phyloP scores from a whole-genome alignment of 2,797 vertebrate genomes.

The Capromys pilorides region DNA sequence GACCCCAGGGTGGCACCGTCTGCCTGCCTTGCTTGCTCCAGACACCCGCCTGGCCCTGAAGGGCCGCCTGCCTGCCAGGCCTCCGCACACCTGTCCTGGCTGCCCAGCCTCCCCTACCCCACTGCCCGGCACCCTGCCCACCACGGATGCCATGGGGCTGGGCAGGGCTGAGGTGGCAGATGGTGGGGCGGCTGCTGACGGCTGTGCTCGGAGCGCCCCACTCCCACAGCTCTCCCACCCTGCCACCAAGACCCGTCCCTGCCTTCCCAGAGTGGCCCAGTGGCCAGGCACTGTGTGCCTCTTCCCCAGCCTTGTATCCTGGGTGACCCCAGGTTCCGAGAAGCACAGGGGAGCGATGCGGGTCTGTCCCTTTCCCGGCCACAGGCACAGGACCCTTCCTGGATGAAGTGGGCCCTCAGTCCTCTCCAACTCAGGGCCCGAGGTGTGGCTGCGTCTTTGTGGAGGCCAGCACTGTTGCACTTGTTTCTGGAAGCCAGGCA shows the following conservation, averaged over 20 bases:
- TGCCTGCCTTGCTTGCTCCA: conserved; percentile 82
- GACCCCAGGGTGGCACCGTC: conserved; percentile 87
- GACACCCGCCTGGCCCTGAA: conserved; percentile 78
- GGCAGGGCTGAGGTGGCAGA: not conserved
- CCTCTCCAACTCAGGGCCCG: fast-evolving
- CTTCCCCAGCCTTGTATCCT: fast-evolving
- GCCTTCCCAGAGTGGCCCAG: not conserved
- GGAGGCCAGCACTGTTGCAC: fast-evolving
- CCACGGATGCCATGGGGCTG: fast-evolving
- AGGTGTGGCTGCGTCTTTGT: fast-evolving
- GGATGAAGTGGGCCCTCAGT: not conserved
- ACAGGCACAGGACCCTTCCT: not conserved
- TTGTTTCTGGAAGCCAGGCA: not conserved
- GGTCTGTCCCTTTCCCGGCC: not conserved
- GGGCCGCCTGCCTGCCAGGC: conserved; percentile 69
- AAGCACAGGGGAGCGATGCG: too few species aligned
- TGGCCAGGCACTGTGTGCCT: not conserved
- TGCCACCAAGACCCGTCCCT: not conserved
- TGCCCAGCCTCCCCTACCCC: conserved; percentile 69
- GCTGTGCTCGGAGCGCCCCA: not conserved
- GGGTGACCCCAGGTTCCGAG: fast-evolving
- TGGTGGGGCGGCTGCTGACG: not conserved
- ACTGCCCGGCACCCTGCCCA: conserved; percentile 81
- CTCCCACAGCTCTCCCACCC: fast-evolving
- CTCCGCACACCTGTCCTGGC: conserved; percentile 83